Base-by-base conservation (phyloP, 2,113 vertebrate species). In the Nestor notabilis region DNA sequence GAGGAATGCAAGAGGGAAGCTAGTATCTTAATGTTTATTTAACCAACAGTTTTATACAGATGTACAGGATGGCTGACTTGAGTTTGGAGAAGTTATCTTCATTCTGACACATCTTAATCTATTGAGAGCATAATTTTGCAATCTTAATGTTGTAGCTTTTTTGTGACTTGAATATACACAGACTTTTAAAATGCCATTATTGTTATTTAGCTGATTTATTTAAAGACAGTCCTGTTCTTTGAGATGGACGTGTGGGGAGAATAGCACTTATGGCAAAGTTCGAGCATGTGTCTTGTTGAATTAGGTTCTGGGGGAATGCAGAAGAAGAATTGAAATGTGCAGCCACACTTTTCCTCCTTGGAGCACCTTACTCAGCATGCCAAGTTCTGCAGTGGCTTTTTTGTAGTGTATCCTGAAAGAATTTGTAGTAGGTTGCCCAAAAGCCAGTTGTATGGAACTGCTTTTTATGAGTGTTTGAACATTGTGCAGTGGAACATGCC, bases 21-120 rank as follows among this genome's bases (percentile, higher is more conserved):
- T 53, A 39, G 37, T 71, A 46, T 78, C 93, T 75, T 84, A 91
- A 58, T 75, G 53, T 66, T 80, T 90, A 78, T 87, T 86, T 91
- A 87, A 84, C 56, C 69, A 75, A 9, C 4, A 2, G 3, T 69
- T 93, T 69, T 88, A 44, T 61, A 56, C 49, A 76, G 14, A 35
- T 55, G 43, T 46, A 19, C 9, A 50, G 61, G 27, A 83, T 70
- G 17, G 39, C 72, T 75, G 83, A 58, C 55, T 7, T 71, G 75
- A 95, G 44, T 65, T 82, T 71, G 56, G 47, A 69, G 39, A 82
- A 81, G 27, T 44, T 39, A 87, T 84, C 65, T 84, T 91, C 33
- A 11, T 89, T 91, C 81, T 82, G 74, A 82, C 29, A 82, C 37
- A 47, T 78, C 55, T 53, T 88, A 21, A 63, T 44, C 82, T 91